Evolutionary conservation across 2,888 invertebrate species (phyloP), one percentile per base, ranked within the genome.

Genomic region (Hylaea fasciaria): DNA sequence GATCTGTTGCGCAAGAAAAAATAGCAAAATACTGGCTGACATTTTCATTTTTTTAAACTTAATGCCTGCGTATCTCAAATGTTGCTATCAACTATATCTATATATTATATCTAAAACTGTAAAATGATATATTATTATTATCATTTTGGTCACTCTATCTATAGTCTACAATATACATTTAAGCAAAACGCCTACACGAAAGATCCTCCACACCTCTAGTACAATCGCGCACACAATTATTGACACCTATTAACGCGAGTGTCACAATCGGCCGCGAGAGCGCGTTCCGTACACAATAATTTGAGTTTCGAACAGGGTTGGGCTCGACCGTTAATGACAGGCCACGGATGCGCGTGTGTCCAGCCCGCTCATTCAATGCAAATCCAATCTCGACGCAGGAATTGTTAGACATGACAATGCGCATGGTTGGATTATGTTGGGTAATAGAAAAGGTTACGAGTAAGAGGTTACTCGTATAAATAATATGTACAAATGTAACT

Each of bases 361-460:
- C 91, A 85, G 89, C 86, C 85, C 87, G 85, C 78, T 82, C 88
- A 91, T 91, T 91, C 91, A 90, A 91, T 91, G 91, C 91, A 86
- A 91, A 91, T 91, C 75, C 69, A 66, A 60, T 72, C 64, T 51
- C 65, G 64, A 74, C 71, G 70, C 72, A 80, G 67, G 76, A 82
- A 83, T 71, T 68, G 74, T 73, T 86, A 88, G 88, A 89, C 79
- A 82, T 71, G 87, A 76, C 83, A 76, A 48, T 58, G 60, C 64
- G 64, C 45, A 55, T 22, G 29, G 32, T 22, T 44, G 70, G 73
- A 68, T 50, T 61, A 41, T 46, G 46, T 64, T 55, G 49, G 37
- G 49, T 28, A 51, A 48, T 44, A 48, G 40, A 28, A 12, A 37
- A 10, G 37, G 12, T 12, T 4, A 12, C n/a, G 4, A 32, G 10